Conservation (phyloP, 2,797 vertebrate species). For the Pipistrellus nathusii region DNA sequence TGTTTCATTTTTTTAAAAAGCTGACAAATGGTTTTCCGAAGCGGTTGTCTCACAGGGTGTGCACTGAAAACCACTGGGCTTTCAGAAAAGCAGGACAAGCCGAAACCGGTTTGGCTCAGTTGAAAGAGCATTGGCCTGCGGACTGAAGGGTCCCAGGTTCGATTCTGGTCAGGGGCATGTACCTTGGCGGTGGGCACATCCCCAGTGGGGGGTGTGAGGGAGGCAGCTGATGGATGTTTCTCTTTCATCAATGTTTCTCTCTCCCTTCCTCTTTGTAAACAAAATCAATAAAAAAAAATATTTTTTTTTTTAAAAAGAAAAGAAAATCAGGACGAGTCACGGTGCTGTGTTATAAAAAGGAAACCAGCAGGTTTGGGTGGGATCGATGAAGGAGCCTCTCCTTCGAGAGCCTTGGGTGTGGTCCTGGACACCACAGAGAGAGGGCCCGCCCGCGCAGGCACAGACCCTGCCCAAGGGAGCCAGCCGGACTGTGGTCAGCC, state of each 20-base stretch:
- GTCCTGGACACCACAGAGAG: accelerated
- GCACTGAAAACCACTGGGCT: not conserved
- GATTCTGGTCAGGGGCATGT: no score
- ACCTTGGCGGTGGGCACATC: no score
- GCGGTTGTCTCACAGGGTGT: not conserved
- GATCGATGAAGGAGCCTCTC: not conserved
- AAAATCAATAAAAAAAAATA: no score
- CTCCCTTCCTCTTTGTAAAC: no score
- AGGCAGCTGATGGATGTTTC: no score
- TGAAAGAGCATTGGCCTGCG: no score
- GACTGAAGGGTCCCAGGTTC: no score
- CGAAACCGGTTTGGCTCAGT: no score
- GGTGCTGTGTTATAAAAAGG: not conserved
- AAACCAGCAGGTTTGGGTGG: not conserved
- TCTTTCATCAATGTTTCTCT: no score
- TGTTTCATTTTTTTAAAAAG: not conserved
- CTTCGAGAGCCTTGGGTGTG: not conserved
- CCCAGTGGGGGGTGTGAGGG: no score
- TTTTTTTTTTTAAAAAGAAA: no score
- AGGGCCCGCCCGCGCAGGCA: not conserved
- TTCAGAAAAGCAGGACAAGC: not conserved
- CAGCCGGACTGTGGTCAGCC: not conserved
- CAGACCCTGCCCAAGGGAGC: not conserved
- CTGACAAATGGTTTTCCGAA: not conserved
- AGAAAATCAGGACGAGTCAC: not conserved